These are phyloP conservation scores for Chelonoidis abingdonii DNA, from an alignment of 2,113 vertebrate species.

Conservation along the genomic window DNA sequence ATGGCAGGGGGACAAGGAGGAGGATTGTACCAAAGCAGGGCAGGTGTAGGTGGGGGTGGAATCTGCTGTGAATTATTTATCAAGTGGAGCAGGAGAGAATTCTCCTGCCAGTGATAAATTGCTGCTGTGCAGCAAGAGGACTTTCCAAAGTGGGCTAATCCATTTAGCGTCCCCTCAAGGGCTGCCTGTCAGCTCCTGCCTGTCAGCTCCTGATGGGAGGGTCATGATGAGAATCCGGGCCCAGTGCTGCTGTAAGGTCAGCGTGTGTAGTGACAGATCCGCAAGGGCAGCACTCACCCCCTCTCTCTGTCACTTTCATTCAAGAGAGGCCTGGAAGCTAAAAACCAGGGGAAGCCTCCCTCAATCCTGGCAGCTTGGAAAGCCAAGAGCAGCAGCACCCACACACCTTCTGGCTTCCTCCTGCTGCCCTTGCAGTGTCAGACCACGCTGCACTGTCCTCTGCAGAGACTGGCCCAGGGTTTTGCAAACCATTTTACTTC, in stretches of 20 bases:
- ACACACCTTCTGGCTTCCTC: background rate
- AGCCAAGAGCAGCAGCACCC: background rate
- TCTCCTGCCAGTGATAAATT: background rate
- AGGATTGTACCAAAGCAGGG: too few species aligned
- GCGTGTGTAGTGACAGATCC: background rate
- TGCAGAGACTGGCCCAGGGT: background rate
- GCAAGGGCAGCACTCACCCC: background rate
- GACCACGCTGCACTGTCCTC: background rate
- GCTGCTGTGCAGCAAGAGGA: background rate
- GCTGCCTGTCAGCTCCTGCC: background rate
- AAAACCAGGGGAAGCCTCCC: background rate
- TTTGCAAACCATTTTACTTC: background rate
- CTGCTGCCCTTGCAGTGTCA: background rate
- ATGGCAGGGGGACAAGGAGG: too few species aligned
- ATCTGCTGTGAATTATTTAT: background rate
- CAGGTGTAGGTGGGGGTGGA: background rate
- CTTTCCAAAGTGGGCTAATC: background rate
- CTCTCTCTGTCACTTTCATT: background rate
- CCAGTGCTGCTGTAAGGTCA: background rate
- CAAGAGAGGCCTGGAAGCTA: background rate
- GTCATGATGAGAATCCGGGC: background rate
- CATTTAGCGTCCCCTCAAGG: background rate
- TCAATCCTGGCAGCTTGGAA: background rate
- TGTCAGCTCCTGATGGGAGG: background rate
- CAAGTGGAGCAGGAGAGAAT: background rate